A percentile compares a stretch with the other conserved stretches of the same genome.
These are phyloP conservation scores for Scophthalmus maximus DNA, from an alignment of 2,113 vertebrate genomes.

Conservation along the genomic window DNA sequence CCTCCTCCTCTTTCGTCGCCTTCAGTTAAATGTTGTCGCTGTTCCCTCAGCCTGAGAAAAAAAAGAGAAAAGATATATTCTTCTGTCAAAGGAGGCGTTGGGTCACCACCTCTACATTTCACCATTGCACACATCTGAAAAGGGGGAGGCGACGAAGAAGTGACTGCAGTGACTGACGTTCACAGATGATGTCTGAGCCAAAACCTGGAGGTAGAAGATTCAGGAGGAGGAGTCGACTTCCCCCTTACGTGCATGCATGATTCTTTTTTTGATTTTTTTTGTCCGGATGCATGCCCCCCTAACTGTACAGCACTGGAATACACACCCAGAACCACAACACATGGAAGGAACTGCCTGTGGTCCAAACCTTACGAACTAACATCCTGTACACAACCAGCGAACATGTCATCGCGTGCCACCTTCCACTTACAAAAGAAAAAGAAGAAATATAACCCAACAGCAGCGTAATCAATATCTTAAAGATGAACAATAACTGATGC, in stretches of 20 bases:
- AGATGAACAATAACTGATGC: conserved; percentile 1
- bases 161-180: neutral
- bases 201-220: conserved; percentile 22
- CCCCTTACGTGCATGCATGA: conserved; percentile 40
- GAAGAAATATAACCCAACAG: neutral
- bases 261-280: neutral
- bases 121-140: too few species aligned
- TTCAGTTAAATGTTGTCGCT: too few species aligned
- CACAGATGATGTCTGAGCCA: conserved; percentile 42
- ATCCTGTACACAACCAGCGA: conserved; percentile 21
- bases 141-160: neutral
- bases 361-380: neutral
- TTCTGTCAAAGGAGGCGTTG: neutral
- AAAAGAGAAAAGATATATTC: too few species aligned
- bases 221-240: conserved; percentile 11
- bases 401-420: conserved; percentile 30
- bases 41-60: too few species aligned
- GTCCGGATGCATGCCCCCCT: conserved; percentile 43
- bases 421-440: too few species aligned
- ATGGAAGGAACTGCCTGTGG: neutral
- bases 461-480: neutral
- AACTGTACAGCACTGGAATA: conserved; percentile 56
- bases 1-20: too few species aligned
- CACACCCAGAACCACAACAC: conserved; percentile 2
- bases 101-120: neutral